Base-by-base conservation (phyloP, 2,888 invertebrate genomes). In the Mallateleia sp. region DNA sequence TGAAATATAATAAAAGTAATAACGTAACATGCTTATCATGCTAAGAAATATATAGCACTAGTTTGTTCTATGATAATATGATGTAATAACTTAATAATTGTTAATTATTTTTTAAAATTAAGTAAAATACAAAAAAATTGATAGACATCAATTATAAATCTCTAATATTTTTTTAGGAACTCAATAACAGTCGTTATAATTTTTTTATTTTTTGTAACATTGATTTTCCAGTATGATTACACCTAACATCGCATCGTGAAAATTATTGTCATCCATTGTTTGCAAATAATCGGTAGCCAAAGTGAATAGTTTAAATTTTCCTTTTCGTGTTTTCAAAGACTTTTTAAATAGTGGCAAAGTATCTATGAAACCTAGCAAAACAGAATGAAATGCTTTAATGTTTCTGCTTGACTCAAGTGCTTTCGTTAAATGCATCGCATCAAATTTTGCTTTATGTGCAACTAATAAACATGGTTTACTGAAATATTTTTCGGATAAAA, bases 371-470 rank as follows among this genome's bases (percentile, higher is more conserved):
- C 60, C 60, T 60, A 38, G 8, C 38, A 60, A 38, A 38, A 60
- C 60, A 5, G 20, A 34, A 60, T 50, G 28, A 50, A 66, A 66
- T 15, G 11, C 25, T 66, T 20, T 15, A 18, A 66, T 66, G 5
- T 6, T 15, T 18, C 32, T 4, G 6, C 1, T 47, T 4, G 32
- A 28, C 18, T 24, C 14, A 28, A 66, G 25, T 47, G 25, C 18
- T 34, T 52, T 56, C 32, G 32, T 78, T 52, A 67, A 67, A 38
- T 34, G 66, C 56, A 47, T 58, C 8, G 72, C 34, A 34, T 66
- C 58, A 42, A 81, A 72, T 47, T 60, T 56, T 8, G 66, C 66
- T 32, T 81, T 81, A 34, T 81, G 81, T 15, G 74, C 80, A 24
- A 71, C 71, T 47, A 80, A 56, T 7, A 72, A 22, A 20, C 72